A percentile compares a stretch with the other conserved stretches of the same genome.
Evolutionary conservation across 2,888 invertebrate genomes (phyloP).

Genomic region (Phragmatobia fuliginosa): DNA sequence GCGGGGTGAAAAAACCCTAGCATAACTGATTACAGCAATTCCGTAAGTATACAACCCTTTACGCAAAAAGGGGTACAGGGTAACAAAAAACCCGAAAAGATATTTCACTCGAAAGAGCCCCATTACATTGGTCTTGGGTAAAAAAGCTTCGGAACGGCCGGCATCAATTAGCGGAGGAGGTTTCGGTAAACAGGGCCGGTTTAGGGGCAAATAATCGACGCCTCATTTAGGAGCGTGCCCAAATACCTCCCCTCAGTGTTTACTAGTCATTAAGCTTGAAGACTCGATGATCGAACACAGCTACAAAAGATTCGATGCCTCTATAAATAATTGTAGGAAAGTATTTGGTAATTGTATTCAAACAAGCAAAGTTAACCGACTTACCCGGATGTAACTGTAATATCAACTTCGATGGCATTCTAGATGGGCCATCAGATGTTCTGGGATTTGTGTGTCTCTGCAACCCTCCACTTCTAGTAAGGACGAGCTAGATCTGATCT

Average conservation of each 20-base stretch:
- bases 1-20: conserved; percentile 47
- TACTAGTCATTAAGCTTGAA: conserved; percentile 78
- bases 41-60: conserved; percentile 50
- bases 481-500: no score
- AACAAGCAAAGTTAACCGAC: not conserved
- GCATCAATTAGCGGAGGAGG: conserved; percentile 80
- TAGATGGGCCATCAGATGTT: no score
- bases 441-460: no score
- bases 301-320: conserved; percentile 37
- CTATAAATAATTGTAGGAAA: conserved; percentile 32
- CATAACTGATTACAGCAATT: conserved; percentile 55
- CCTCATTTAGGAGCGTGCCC: conserved; percentile 69
- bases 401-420: not conserved
- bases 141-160: conserved; percentile 64
- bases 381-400: not conserved
- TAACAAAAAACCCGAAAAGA: conserved; percentile 68
- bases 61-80: conserved; percentile 49
- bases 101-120: conserved; percentile 76
- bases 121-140: conserved; percentile 73
- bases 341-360: conserved; percentile 13
- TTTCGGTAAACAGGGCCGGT: conserved; percentile 67
- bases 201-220: conserved; percentile 77
- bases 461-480: no score
- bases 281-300: conserved; percentile 54
- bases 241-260: conserved; percentile 65